A percentile compares a stretch with the other conserved stretches of the same genome.
Evolutionary conservation across 2,888 invertebrate species (phyloP).

Genomic region (Drosophila yooni): DNA sequence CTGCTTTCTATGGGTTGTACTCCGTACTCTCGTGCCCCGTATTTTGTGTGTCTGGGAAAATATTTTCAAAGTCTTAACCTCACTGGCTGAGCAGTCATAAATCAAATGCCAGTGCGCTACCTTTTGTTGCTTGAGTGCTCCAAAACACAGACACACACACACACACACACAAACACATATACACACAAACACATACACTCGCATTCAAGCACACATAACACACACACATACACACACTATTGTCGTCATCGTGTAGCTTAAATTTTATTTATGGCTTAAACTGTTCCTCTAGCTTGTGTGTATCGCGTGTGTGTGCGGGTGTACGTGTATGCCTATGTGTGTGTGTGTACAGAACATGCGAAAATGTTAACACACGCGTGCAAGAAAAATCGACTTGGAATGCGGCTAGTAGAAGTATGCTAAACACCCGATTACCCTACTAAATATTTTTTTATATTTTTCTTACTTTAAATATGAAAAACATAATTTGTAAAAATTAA

Average conservation of each 20-base stretch:
- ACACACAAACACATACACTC: constrained; percentile 16
- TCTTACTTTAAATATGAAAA: not conserved
- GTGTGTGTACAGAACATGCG: constrained; percentile 49
- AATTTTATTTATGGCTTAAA: constrained; percentile 78
- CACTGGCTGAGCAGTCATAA: constrained; percentile 77
- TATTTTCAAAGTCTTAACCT: constrained; percentile 81
- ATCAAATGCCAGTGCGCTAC: constrained; percentile 76
- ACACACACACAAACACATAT: constrained; percentile 18
- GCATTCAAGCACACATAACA: constrained; percentile 1
- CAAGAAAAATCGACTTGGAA: constrained; percentile 42
- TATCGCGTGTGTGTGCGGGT: constrained; percentile 12
- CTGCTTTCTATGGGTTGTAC: constrained; percentile 7
- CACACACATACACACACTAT: constrained; percentile 38
- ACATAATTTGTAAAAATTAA: not conserved
- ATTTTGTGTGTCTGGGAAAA: constrained; percentile 74
- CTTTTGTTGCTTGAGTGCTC: constrained; percentile 77
- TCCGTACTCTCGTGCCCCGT: constrained; percentile 22
- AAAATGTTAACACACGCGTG: constrained; percentile 54
- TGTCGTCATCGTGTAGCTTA: constrained; percentile 73
- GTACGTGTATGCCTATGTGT: constrained; percentile 2
- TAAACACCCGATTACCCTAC: constrained; percentile 4
- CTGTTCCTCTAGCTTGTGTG: constrained; percentile 40
- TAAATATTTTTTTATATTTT: not conserved
- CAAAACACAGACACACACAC: constrained; percentile 25
- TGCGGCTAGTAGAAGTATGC: not conserved